These are phyloP conservation scores for Prunella fulvescens DNA, from an alignment of 2,113 vertebrate species.

Conservation along the genomic window DNA sequence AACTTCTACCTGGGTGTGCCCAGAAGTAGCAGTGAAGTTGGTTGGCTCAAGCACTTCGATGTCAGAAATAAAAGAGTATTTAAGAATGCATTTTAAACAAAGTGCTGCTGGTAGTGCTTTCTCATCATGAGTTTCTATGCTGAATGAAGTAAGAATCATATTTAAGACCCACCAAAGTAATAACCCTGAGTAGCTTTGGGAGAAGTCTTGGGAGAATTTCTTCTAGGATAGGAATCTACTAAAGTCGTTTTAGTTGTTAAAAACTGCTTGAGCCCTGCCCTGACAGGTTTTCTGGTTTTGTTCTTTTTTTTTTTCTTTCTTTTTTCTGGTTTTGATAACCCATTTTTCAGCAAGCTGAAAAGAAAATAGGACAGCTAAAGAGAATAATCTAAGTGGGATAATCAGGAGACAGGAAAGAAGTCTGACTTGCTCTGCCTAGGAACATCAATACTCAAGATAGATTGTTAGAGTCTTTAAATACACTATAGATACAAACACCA, in stretches of 20 bases:
- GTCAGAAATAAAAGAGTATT: neutral
- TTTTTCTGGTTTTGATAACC: neutral
- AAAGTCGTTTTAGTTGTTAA: neutral
- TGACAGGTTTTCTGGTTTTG: neutral
- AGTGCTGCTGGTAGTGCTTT: neutral
- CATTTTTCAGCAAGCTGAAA: neutral
- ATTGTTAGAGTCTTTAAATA: neutral
- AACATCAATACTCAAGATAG: neutral
- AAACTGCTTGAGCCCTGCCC: neutral
- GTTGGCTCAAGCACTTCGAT: neutral
- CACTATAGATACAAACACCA: neutral
- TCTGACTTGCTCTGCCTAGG: neutral
- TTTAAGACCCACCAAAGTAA: neutral
- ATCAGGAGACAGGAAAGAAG: neutral
- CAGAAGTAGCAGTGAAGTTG: neutral
- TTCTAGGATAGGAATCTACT: neutral
- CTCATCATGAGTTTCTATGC: neutral
- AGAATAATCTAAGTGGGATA: neutral
- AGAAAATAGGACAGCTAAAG: neutral
- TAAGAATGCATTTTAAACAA: neutral
- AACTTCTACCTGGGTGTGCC: neutral
- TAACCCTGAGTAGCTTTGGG: neutral
- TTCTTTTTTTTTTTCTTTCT: neutral
- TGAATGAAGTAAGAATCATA: neutral
- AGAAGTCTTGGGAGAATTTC: neutral